Conservation (phyloP, 37 sponge, comb jelly and placozoan species). For the Aplysina aerophoba region DNA sequence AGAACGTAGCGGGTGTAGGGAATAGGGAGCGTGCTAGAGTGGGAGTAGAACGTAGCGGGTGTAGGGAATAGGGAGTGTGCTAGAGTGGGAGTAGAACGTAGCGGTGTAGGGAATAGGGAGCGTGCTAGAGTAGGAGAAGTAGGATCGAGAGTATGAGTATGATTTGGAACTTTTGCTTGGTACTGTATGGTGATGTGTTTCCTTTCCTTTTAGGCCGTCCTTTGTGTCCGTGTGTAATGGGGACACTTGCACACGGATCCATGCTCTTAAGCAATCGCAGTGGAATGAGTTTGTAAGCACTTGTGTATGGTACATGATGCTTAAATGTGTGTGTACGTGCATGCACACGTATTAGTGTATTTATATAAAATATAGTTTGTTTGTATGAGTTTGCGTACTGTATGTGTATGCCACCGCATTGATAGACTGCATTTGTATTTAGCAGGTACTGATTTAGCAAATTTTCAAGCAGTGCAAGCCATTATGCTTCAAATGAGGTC, state of each 20-base stretch:
- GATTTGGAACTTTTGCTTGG: background rate
- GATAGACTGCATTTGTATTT: too few species aligned
- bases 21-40: too few species aligned
- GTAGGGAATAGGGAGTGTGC: background rate
- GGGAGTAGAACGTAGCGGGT: background rate
- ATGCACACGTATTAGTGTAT: background rate
- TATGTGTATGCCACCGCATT: too few species aligned
- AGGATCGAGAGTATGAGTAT: background rate
- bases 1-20: too few species aligned
- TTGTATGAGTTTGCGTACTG: too few species aligned
- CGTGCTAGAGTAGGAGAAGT: too few species aligned
- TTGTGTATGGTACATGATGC: too few species aligned
- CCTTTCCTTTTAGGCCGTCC: background rate
- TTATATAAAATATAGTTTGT: too few species aligned
- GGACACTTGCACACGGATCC: constrained; percentile 36
- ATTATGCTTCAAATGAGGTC: too few species aligned
- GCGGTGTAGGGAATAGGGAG: too few species aligned
- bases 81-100: background rate
- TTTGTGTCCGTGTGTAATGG: constrained; percentile 9
- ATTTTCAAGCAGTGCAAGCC: too few species aligned
- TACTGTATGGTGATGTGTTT: background rate
- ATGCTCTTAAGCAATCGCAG: background rate
- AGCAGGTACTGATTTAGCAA: too few species aligned
- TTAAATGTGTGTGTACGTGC: background rate
- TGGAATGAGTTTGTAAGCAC: constrained; percentile 25